These are phyloP conservation scores for Onychostruthus taczanowskii DNA, from an alignment of 2,113 vertebrate species.

Conservation along the genomic window DNA sequence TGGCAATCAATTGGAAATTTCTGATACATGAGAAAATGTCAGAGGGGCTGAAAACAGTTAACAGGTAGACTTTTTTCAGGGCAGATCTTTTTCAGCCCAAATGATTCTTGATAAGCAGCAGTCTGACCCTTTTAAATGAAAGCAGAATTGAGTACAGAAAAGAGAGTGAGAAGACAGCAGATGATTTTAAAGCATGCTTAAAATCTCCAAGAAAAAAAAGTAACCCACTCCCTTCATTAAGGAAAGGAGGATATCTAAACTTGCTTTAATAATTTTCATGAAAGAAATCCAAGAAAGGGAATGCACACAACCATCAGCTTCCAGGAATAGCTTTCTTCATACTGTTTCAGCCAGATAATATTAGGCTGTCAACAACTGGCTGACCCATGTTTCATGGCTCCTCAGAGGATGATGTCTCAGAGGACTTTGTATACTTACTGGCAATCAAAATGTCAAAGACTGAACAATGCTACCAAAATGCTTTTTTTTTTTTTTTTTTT, in stretches of 20 bases:
- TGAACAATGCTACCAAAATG: not conserved
- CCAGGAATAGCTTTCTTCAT: not conserved
- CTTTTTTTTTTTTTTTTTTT: not conserved
- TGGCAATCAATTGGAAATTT: not conserved
- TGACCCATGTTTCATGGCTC: not conserved
- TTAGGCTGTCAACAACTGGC: not conserved
- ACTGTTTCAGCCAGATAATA: not conserved
- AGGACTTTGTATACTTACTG: not conserved
- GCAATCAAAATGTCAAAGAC: constrained; percentile 22
- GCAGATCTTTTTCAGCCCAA: not conserved
- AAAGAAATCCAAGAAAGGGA: not conserved
- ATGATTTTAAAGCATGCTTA: not conserved
- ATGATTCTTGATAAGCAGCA: not conserved
- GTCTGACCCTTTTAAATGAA: not conserved
- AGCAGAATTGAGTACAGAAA: not conserved
- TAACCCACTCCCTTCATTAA: not conserved
- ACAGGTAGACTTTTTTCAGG: not conserved
- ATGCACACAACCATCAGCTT: not conserved
- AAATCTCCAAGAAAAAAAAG: not conserved
- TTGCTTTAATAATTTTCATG: not conserved
- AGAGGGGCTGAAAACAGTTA: not conserved
- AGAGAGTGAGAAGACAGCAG: not conserved
- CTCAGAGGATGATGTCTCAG: not conserved
- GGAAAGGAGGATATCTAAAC: not conserved
- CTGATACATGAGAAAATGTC: not conserved